phyloP scores from a whole-genome alignment of 2,888 invertebrate genomes.

The Catocala fraxini region DNA sequence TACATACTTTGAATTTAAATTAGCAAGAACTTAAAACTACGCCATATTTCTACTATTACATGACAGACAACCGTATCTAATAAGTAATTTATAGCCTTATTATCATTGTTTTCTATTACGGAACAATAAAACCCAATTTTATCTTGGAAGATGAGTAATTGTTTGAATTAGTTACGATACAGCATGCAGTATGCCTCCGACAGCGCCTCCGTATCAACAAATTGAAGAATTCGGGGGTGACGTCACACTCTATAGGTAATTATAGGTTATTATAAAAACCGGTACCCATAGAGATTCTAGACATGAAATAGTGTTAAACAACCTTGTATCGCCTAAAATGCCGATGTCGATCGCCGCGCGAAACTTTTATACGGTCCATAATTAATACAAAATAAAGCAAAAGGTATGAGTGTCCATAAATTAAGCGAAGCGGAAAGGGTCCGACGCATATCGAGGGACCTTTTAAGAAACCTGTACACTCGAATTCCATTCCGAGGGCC shows the following conservation, averaged over 20 bases:
- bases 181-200: conserved; percentile 41
- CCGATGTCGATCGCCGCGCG: conserved; percentile 58
- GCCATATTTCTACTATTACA: conserved; percentile 56
- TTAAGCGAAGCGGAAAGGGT: conserved; percentile 84
- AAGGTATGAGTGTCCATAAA: conserved; percentile 77
- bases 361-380: conserved; percentile 76
- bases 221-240: conserved; percentile 38
- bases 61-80: conserved; percentile 75
- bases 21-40: conserved; percentile 67
- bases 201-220: conserved; percentile 28
- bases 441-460: conserved; percentile 83
- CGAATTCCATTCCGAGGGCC: conserved; percentile 84
- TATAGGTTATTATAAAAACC: conserved; percentile 12
- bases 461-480: conserved; percentile 87
- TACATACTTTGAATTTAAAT: conserved; percentile 79
- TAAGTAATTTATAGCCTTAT: conserved; percentile 71
- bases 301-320: conserved; percentile 22
- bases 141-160: conserved; percentile 62
- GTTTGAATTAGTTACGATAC: conserved; percentile 63
- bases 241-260: conserved; percentile 29
- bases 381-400: conserved; percentile 82
- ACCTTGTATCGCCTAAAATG: conserved; percentile 47
- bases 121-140: conserved; percentile 70
- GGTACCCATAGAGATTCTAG: conserved; percentile 6
- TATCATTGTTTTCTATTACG: conserved; percentile 76